phyloP scores from a whole-genome alignment of 2,888 invertebrate species.

The Cantharis rustica region DNA sequence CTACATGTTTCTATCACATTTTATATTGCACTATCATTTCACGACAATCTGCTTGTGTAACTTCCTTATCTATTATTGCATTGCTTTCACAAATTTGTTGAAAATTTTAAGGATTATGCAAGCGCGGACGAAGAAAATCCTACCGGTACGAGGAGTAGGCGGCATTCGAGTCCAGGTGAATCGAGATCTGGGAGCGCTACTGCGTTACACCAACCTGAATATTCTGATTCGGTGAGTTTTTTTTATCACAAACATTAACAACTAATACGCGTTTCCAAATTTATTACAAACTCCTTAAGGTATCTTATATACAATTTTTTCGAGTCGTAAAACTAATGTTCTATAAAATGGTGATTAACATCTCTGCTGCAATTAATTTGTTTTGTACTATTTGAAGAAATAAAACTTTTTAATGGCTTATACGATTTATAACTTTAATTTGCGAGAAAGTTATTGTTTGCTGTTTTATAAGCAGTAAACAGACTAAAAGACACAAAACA shows the following conservation, averaged over 20 bases:
- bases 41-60: neutral
- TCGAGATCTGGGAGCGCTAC: constrained; percentile 70
- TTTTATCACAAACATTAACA: neutral
- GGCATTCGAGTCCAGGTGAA: constrained; percentile 74
- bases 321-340: neutral
- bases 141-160: constrained; percentile 56
- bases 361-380: neutral
- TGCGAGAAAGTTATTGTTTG: neutral
- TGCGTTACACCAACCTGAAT: constrained; percentile 63
- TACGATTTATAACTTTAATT: neutral
- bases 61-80: neutral
- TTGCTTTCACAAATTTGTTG: neutral
- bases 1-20: constrained; percentile 56
- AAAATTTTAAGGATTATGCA: constrained; percentile 65
- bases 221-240: constrained; percentile 65
- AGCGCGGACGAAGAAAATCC: constrained; percentile 66
- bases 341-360: neutral
- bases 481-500: neutral
- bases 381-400: neutral
- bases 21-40: constrained; percentile 40
- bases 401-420: neutral
- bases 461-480: neutral
- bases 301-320: neutral
- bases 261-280: neutral
- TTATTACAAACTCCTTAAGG: neutral